phyloP scores from a whole-genome alignment of 2,797 vertebrate species.

The Garrulus glandarius region DNA sequence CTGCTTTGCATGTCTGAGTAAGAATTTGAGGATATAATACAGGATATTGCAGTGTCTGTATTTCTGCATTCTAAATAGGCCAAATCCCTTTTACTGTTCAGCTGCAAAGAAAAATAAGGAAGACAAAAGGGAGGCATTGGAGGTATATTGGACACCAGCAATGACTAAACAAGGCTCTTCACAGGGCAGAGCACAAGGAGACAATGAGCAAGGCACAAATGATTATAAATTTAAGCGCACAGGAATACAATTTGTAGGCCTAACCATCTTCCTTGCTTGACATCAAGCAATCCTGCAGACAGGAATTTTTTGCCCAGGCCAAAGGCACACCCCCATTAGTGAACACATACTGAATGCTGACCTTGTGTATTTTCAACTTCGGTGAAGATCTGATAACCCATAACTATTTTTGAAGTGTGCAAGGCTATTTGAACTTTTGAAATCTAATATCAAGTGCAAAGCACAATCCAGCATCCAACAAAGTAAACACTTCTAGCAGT shows the following conservation, averaged over 20 bases:
- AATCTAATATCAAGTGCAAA: not conserved
- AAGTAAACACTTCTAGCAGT: not conserved
- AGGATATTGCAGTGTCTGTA: conserved; percentile 61
- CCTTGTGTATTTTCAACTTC: not conserved
- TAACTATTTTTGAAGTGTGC: not conserved
- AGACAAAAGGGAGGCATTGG: not conserved
- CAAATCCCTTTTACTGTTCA: not conserved
- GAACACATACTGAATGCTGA: not conserved
- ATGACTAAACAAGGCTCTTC: not conserved
- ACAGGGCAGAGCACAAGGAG: not conserved
- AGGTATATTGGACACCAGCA: not conserved
- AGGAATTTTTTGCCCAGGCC: not conserved
- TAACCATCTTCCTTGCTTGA: not conserved
- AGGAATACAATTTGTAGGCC: not conserved
- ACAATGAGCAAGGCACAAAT: not conserved
- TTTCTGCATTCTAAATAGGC: conserved; percentile 41
- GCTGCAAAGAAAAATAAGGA: not conserved
- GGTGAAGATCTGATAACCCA: not conserved
- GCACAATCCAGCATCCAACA: not conserved
- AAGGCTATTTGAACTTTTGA: not conserved
- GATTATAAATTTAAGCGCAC: not conserved
- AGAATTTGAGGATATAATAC: conserved; percentile 44
- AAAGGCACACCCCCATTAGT: not conserved
- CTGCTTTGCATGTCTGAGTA: conserved; percentile 48
- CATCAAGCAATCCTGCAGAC: not conserved